phyloP scores from a whole-genome alignment of 1,140 invertebrate species.

The Elysia chlorotica region DNA sequence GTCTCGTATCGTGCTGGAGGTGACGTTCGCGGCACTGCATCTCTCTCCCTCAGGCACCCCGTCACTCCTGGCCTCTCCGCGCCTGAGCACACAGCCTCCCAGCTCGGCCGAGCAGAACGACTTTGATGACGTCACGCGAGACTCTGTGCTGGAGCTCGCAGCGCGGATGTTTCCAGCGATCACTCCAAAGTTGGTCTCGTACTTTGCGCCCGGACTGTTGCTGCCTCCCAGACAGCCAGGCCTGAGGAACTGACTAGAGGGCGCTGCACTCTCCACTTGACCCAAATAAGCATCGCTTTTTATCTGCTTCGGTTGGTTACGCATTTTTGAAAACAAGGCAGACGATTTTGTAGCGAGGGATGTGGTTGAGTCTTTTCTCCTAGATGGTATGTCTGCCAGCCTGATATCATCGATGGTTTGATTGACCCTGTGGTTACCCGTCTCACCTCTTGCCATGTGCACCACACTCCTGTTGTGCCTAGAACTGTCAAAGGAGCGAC shows the following conservation, averaged over 20 bases:
- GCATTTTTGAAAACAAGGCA: neutral
- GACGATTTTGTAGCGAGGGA: neutral
- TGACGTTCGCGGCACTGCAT: too few species aligned
- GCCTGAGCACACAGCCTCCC: too few species aligned
- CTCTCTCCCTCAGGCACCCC: too few species aligned
- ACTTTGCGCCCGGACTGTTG: too few species aligned
- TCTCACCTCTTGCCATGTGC: neutral
- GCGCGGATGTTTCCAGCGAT: too few species aligned
- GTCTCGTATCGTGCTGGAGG: too few species aligned
- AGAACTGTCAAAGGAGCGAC: slow-evolving; percentile 8
- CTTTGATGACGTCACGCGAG: too few species aligned
- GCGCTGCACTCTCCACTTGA: too few species aligned
- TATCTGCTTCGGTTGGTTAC: neutral
- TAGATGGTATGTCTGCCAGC: neutral
- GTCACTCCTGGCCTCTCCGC: too few species aligned
- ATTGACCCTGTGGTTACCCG: neutral
- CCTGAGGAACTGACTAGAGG: neutral
- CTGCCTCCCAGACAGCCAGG: neutral
- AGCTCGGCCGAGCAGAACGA: too few species aligned
- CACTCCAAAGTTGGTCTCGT: too few species aligned
- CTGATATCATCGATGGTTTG: slow-evolving; percentile 13
- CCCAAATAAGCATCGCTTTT: neutral
- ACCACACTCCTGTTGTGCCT: neutral
- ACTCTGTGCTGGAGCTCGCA: too few species aligned
- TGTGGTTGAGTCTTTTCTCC: neutral